phyloP scores from a whole-genome alignment of 1,140 invertebrate genomes.

The Drosophila ananassae region DNA sequence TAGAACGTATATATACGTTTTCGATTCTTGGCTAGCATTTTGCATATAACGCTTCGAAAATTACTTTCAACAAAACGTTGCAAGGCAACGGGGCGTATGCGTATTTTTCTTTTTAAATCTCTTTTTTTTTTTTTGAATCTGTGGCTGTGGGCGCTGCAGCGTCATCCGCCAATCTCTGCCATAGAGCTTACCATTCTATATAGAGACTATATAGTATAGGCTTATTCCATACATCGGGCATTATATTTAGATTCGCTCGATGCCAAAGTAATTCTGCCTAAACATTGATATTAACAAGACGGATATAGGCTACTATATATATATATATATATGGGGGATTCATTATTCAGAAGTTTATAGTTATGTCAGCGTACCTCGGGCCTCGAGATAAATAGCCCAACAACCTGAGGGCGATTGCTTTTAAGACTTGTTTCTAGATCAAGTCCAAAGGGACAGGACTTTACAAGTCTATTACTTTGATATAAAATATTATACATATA shows the following conservation, averaged over 20 bases:
- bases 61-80: conserved; percentile 52
- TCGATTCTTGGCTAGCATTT: conserved; percentile 22
- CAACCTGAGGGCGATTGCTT: conserved; percentile 2
- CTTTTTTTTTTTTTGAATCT: background rate
- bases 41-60: conserved; percentile 22
- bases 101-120: background rate
- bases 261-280: conserved; percentile 36
- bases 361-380: conserved; percentile 12
- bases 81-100: conserved; percentile 44
- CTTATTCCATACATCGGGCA: conserved; percentile 10
- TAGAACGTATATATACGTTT: conserved; percentile 30
- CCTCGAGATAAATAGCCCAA: conserved; percentile 10
- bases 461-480: no score
- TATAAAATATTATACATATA: no score
- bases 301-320: background rate
- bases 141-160: conserved; percentile 44
- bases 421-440: conserved; percentile 9
- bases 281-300: conserved; percentile 46
- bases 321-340: background rate
- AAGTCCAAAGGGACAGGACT: conserved; percentile 10
- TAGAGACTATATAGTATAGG: conserved; percentile 3
- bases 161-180: conserved; percentile 44
- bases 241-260: conserved; percentile 40
- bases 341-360: conserved; percentile 15
- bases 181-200: conserved; percentile 21